Evolutionary conservation across 2,888 invertebrate genomes (phyloP).

Genomic region (Philonicus albiceps): DNA sequence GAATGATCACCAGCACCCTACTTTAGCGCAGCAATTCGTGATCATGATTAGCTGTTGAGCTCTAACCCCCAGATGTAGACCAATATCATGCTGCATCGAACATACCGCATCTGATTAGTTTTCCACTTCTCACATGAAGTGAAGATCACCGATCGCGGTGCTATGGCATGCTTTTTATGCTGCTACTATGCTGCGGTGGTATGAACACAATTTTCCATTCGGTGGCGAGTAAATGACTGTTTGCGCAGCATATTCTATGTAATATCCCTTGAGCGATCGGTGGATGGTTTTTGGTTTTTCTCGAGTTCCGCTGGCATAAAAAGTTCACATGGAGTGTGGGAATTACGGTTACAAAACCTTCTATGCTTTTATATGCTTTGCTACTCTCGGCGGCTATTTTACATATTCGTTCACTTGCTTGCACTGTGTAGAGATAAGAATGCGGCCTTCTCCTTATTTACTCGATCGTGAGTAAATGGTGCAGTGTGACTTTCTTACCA

Average conservation of each 20-base stretch:
- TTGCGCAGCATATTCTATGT: not conserved
- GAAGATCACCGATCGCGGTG: not conserved
- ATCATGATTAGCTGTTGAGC: not conserved
- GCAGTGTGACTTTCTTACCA: not conserved
- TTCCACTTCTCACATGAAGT: not conserved
- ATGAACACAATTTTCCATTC: not conserved
- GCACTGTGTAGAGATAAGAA: slow-evolving; percentile 17
- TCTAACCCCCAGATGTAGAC: not conserved
- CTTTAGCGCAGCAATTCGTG: not conserved
- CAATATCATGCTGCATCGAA: not conserved
- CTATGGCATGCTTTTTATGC: not conserved
- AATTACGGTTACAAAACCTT: slow-evolving; percentile 46
- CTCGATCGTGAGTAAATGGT: not conserved
- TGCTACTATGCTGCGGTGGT: not conserved
- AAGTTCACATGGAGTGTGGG: slow-evolving; percentile 47
- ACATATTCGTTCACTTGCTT: not conserved
- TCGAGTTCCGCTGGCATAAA: slow-evolving; percentile 8
- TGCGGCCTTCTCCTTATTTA: not conserved
- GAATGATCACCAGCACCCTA: not conserved
- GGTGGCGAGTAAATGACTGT: not conserved
- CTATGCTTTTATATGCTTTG: not conserved
- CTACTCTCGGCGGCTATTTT: not conserved
- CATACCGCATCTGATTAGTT: not conserved
- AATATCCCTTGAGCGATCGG: not conserved
- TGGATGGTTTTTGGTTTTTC: not conserved